Evolutionary conservation across 2,113 vertebrate species (phyloP).

Genomic region (Halichoerus grypus): DNA sequence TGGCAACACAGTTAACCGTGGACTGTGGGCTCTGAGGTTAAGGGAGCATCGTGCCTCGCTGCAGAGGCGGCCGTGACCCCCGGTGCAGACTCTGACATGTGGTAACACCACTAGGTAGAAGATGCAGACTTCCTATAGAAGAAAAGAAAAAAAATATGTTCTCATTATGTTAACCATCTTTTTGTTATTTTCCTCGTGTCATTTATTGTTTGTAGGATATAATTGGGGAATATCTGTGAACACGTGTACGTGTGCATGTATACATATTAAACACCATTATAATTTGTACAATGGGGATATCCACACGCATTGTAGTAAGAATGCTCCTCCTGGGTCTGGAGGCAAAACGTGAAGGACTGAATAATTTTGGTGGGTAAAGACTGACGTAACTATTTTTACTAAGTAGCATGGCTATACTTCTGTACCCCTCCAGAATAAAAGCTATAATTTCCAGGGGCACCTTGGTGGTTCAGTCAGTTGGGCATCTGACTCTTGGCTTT

Average conservation of each 20-base stretch:
- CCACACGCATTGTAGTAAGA: not conserved
- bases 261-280: not conserved
- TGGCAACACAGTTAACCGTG: fast-evolving
- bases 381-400: fast-evolving
- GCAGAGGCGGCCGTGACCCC: not conserved
- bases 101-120: fast-evolving
- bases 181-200: not conserved
- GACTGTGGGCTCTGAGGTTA: fast-evolving
- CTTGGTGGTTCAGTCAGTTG: not conserved
- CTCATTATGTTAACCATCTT: not conserved
- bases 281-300: too few relatives aligned
- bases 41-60: fast-evolving
- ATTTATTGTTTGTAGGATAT: not conserved
- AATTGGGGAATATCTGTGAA: not conserved
- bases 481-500: not conserved
- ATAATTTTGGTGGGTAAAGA: too few relatives aligned
- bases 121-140: not conserved
- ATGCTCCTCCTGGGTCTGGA: too few relatives aligned
- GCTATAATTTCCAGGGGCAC: not conserved
- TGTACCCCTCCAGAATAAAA: not conserved
- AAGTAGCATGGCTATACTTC: too few relatives aligned
- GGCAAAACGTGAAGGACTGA: not conserved
- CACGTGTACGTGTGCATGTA: fast-evolving
- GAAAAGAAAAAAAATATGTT: not conserved
- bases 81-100: not conserved